Conservation (phyloP, 2,113 vertebrate species). For the Haliaeetus leucogaster region DNA sequence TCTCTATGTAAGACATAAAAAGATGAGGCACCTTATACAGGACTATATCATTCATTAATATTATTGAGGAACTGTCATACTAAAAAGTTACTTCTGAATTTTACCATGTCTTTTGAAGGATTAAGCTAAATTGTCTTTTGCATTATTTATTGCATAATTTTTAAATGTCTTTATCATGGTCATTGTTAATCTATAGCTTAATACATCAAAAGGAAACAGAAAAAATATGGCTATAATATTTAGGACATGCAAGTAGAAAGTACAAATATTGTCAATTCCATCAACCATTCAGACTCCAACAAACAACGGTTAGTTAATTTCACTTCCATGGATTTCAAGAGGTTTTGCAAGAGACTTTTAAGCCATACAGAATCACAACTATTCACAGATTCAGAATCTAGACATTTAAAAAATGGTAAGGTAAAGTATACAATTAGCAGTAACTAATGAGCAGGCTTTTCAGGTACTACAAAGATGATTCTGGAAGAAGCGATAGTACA, state of each 20-base stretch:
- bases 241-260: neutral
- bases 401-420: neutral
- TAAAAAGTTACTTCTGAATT: conserved; percentile 58
- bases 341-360: neutral
- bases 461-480: neutral
- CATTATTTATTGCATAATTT: conserved; percentile 69
- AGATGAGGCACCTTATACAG: conserved; percentile 37
- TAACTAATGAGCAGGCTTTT: neutral
- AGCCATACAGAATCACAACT: neutral
- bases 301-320: neutral
- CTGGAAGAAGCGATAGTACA: neutral
- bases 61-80: conserved; percentile 57
- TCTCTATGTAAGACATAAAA: conserved; percentile 52
- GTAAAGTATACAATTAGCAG: neutral
- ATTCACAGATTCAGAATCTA: neutral
- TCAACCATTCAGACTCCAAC: neutral
- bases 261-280: neutral
- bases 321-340: neutral
- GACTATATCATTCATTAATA: conserved; percentile 54
- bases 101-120: conserved; percentile 39
- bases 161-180: conserved; percentile 3
- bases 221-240: neutral
- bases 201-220: conserved; percentile 25
- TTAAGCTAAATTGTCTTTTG: conserved; percentile 56
- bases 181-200: conserved; percentile 6